Evolutionary conservation across 2,113 vertebrate species (phyloP), one percentile per base, ranked within the genome.

Genomic region (Paedocypris sp.): DNA sequence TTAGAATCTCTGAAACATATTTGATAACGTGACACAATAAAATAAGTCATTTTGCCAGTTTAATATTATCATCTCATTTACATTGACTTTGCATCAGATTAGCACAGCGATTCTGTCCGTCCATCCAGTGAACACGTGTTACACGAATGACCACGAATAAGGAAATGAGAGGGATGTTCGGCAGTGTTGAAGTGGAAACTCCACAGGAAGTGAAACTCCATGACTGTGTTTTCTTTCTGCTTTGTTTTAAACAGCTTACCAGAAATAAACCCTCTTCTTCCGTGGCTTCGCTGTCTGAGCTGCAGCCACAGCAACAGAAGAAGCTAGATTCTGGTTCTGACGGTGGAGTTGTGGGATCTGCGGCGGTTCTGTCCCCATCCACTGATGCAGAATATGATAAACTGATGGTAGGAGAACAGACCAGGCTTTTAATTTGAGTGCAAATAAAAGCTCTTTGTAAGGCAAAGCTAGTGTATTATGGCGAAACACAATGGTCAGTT

Each of bases 301-400:
- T 18, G 18, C 51, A 3, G 15, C 6, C 23, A 11, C 20, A 13
- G 63, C 20, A 32, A 13, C 41, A 73, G 61, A 29, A 28, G 15
- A 67, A 5, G 7, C 13, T 41, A 6, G 32, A 42, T 52, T 15
- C 48, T 25, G 16, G 62, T 28, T 6, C 25, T 15, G 23, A 3
- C 67, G 54, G 20, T 45, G 35, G 36, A 7, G 59, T 67, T 22
- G 49, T 46, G 1, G 64, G 63, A 3, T 23, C 72, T 4, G 64
- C 53, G 57, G 70, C 70, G 22, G 75, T 79, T 5, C 71, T 75
- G 43, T 84, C 82, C 1, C 81, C 81, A 2, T 85, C 83, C 28
- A 83, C 83, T 19, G 85, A 88, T 52, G 79, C 85, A 5, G 85
- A 88, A 52, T 88, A 87, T 43, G 86, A 87, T 77, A 86, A 87